Percentiles rank a stretch among this genome's conserved stretches.
Conservation (phyloP, 2,888 invertebrate genomes). For the Ditylenchus weischeri region DNA sequence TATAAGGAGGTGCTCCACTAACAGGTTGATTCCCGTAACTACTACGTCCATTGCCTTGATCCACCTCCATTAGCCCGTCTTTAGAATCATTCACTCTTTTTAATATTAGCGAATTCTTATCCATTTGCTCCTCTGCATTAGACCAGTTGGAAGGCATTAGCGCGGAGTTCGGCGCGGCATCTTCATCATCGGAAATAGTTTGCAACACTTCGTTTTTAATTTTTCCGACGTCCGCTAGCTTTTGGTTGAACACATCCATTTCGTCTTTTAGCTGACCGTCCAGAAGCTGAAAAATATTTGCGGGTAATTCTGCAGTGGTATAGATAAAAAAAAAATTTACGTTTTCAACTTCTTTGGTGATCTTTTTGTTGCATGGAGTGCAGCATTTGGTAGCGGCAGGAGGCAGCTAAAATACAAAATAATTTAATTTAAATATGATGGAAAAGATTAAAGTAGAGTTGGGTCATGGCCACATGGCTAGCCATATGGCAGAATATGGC, state of each 20-base stretch:
- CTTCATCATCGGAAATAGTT: slow-evolving; percentile 1
- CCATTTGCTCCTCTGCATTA: not conserved
- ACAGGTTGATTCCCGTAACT: slow-evolving; percentile 2
- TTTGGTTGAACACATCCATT: slow-evolving; percentile 19
- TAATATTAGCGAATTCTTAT: not conserved
- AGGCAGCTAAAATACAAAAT: not conserved
- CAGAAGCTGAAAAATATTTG: slow-evolving; percentile 15
- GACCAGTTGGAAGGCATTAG: not conserved
- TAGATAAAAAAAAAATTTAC: slow-evolving; percentile 12
- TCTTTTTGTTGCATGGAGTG: slow-evolving; percentile 24
- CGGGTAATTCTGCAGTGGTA: not conserved
- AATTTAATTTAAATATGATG: no score
- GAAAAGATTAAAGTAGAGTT: no score
- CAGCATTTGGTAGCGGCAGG: slow-evolving; percentile 26
- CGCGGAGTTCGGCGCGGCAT: not conserved
- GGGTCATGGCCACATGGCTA: no score
- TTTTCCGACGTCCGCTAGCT: slow-evolving; percentile 1
- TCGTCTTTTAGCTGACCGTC: slow-evolving; percentile 19
- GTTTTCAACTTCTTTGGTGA: slow-evolving; percentile 25
- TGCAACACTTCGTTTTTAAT: not conserved
- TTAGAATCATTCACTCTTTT: slow-evolving; percentile 2
- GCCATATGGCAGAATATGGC: no score
- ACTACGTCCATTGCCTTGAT: not conserved
- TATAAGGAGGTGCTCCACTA: slow-evolving; percentile 15
- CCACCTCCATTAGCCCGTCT: not conserved